phyloP scores from a whole-genome alignment of 2,797 vertebrate species.

The Urocyon cinereoargenteus region DNA sequence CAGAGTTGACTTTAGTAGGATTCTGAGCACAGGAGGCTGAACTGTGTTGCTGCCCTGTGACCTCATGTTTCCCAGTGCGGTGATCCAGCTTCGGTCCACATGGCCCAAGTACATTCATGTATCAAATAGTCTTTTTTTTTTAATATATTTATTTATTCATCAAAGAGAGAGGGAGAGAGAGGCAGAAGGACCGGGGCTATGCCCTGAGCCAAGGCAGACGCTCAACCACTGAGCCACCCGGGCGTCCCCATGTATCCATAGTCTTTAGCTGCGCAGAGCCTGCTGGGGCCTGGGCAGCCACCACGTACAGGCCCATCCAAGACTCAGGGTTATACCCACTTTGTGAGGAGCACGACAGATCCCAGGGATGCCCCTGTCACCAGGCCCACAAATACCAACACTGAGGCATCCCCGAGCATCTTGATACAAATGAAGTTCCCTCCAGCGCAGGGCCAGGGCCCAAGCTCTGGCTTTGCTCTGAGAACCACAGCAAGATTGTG shows the following conservation, averaged over 20 bases:
- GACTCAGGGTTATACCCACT: background rate
- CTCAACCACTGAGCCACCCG: no score
- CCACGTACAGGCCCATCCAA: background rate
- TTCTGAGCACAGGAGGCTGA: background rate
- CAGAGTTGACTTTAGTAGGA: background rate
- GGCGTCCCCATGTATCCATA: background rate
- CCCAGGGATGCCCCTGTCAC: background rate
- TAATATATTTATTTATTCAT: no score
- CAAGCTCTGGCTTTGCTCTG: background rate
- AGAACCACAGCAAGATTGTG: background rate
- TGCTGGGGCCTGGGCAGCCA: fast-evolving
- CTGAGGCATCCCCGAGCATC: background rate
- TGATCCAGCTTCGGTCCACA: background rate
- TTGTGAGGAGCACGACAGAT: background rate
- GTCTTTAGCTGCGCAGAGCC: background rate
- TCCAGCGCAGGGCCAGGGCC: background rate
- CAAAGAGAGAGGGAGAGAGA: no score
- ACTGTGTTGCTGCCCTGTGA: background rate
- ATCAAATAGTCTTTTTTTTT: no score
- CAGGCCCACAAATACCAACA: background rate
- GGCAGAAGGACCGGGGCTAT: no score
- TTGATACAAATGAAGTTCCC: background rate
- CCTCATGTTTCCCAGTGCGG: background rate
- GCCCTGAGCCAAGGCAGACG: no score
- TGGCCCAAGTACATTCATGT: background rate